Conservation (phyloP, 2,888 invertebrate species). For the Ceriagrion tenellum region DNA sequence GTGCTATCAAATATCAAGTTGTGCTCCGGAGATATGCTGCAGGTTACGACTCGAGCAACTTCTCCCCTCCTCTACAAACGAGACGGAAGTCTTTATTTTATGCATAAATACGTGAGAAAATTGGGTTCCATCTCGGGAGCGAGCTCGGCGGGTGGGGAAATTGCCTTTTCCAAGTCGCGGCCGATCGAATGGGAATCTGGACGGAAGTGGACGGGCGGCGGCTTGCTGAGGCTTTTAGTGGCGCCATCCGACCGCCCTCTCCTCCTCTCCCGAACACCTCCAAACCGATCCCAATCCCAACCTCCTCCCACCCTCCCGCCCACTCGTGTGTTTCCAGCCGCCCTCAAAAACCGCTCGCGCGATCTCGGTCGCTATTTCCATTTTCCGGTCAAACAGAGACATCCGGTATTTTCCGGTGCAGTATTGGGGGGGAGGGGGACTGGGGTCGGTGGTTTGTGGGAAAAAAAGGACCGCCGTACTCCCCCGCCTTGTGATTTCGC, state of each 20-base stretch:
- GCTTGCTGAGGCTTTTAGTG: too few relatives aligned
- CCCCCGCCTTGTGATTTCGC: background rate
- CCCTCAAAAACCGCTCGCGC: background rate
- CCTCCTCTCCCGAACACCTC: background rate
- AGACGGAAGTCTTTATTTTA: background rate
- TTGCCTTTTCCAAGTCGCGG: background rate
- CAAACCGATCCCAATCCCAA: background rate
- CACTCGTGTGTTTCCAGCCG: background rate
- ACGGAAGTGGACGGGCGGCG: background rate
- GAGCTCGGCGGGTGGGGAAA: background rate
- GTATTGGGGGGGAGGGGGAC: background rate
- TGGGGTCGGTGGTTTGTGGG: background rate
- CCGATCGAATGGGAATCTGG: background rate
- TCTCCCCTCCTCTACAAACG: too few relatives aligned
- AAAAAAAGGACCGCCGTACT: too few relatives aligned
- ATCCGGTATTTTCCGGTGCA: background rate
- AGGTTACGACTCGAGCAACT: too few relatives aligned
- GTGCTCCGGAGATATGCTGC: too few relatives aligned
- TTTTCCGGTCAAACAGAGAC: slow-evolving; percentile 10
- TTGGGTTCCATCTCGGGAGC: background rate
- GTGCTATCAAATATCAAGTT: too few relatives aligned
- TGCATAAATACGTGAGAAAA: background rate
- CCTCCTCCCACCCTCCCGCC: background rate
- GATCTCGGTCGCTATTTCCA: background rate
- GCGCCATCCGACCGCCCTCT: background rate